Evolutionary conservation across 2,797 vertebrate species (phyloP).

Genomic region (Platalea minor): DNA sequence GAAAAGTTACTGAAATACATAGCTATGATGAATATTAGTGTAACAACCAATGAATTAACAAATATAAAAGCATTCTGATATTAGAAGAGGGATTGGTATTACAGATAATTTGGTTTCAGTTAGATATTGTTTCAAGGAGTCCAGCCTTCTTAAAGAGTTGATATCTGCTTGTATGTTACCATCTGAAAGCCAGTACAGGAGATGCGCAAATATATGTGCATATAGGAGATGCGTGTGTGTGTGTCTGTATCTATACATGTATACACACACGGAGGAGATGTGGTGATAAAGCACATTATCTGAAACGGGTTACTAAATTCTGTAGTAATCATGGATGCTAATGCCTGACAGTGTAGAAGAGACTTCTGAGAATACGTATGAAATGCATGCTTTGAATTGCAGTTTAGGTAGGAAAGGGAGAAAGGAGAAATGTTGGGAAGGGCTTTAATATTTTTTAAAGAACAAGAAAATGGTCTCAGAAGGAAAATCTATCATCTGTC

Average conservation of each 20-base stretch:
- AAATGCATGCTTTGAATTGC: neutral
- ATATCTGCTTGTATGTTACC: neutral
- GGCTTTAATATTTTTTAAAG: neutral
- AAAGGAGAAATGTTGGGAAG: neutral
- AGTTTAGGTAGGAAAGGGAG: neutral
- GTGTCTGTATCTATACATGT: fast-evolving
- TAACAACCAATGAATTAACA: neutral
- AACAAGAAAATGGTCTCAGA: neutral
- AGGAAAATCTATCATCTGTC: neutral
- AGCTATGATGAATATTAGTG: neutral
- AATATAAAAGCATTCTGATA: neutral
- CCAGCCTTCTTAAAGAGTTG: neutral
- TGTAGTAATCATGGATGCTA: neutral
- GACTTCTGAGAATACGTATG: neutral
- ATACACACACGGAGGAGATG: neutral
- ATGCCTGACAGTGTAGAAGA: neutral
- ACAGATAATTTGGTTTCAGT: neutral
- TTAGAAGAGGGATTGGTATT: neutral
- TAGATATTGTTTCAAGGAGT: neutral
- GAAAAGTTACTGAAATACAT: neutral
- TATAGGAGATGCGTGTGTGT: neutral
- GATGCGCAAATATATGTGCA: neutral
- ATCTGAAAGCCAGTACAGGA: neutral
- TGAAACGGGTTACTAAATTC: neutral
- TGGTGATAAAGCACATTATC: neutral